These are phyloP conservation scores for Neodiprion fabricii DNA, from an alignment of 1,140 invertebrate species.

Conservation along the genomic window DNA sequence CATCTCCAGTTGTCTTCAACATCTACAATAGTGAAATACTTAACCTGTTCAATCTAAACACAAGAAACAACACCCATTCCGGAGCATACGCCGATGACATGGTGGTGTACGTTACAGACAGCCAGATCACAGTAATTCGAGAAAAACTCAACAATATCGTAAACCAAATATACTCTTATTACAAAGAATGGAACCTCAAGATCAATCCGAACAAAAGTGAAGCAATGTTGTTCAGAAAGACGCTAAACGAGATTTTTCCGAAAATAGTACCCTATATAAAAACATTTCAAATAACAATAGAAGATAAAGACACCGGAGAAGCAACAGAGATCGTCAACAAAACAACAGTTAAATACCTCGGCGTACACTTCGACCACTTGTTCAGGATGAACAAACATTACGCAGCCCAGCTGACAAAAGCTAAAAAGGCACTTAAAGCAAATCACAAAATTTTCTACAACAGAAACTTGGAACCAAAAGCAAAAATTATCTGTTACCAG, in stretches of 20 bases:
- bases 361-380: conserved; percentile 1
- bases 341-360: conserved; percentile 2
- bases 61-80: not conserved
- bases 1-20: too few species aligned
- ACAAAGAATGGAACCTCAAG: not conserved
- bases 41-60: too few species aligned
- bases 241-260: not conserved
- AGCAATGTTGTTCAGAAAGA: not conserved
- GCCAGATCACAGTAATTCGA: not conserved
- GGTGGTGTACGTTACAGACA: conserved; percentile 8
- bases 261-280: not conserved
- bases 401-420: not conserved
- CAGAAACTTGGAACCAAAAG: conserved; percentile 14
- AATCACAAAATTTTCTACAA: not conserved
- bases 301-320: too few species aligned
- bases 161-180: not conserved
- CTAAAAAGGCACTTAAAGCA: not conserved
- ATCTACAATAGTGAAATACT: too few species aligned
- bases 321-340: not conserved
- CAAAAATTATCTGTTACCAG: conserved; percentile 25
- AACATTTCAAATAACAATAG: not conserved
- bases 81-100: conserved; percentile 8
- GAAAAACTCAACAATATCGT: not conserved
- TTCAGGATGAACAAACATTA: not conserved
- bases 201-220: conserved; percentile 6